Conservation (phyloP, 2,113 vertebrate genomes). For the Lepisosteus osseus region DNA sequence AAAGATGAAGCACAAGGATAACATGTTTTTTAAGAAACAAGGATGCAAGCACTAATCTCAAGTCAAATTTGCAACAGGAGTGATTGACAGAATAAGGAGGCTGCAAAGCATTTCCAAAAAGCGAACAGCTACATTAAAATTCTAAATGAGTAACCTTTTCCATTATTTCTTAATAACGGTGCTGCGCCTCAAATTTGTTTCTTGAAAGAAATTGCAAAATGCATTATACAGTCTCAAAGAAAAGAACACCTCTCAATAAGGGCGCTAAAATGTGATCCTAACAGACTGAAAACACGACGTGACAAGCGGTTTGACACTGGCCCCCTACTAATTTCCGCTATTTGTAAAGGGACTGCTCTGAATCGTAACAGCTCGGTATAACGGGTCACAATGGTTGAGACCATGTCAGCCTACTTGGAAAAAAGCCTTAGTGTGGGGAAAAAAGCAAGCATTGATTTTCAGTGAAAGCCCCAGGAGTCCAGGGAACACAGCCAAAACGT, state of each 20-base stretch:
- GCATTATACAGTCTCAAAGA: slow-evolving; percentile 67
- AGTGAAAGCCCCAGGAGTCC: slow-evolving; percentile 57
- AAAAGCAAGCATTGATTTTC: slow-evolving; percentile 75
- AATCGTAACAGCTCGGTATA: slow-evolving; percentile 71
- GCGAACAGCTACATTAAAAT: slow-evolving; percentile 52
- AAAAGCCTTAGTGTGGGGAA: slow-evolving; percentile 50
- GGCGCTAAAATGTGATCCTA: slow-evolving; percentile 71
- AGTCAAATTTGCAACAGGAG: neutral
- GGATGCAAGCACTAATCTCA: neutral
- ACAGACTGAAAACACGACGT: slow-evolving; percentile 82
- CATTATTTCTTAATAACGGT: slow-evolving; percentile 75
- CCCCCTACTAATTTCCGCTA: slow-evolving; percentile 75
- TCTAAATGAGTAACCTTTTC: slow-evolving; percentile 65
- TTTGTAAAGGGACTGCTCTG: slow-evolving; percentile 71
- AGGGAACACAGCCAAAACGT: slow-evolving; percentile 67
- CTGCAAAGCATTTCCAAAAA: slow-evolving; percentile 33
- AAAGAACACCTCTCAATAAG: slow-evolving; percentile 61
- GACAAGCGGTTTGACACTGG: slow-evolving; percentile 77
- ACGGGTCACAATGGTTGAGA: slow-evolving; percentile 64
- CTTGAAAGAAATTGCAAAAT: slow-evolving; percentile 64
- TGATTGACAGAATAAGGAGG: neutral
- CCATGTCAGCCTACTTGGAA: slow-evolving; percentile 67
- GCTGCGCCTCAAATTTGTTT: slow-evolving; percentile 42
- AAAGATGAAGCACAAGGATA: neutral
- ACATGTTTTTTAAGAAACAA: neutral